Base-by-base conservation (phyloP, 2,888 invertebrate genomes). In the Syrista parreyssii region DNA sequence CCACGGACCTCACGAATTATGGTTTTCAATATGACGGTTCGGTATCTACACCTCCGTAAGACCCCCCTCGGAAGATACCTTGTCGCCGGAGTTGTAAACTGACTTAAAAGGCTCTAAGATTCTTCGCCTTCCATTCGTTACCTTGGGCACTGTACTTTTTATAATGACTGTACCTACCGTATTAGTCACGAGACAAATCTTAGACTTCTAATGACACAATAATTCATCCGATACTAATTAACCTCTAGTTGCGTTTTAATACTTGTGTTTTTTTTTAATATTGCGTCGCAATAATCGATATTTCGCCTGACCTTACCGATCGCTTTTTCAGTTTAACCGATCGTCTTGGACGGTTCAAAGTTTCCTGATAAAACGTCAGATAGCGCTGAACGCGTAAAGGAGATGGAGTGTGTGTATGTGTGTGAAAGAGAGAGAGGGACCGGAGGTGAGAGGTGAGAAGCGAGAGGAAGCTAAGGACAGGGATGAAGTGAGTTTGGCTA, bases 1-100 rank as follows among this genome's bases (percentile, higher is more conserved):
- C 55, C 55, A 55, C 33, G 75, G 75, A 75, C 75, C 36, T 76
- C 68, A 86, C 89, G 90, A 91, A 91, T 91, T 91, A 91, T 91
- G 89, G 89, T 90, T 89, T 88, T 89, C 90, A 90, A 91, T 89
- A 89, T 90, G 89, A 90, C 71, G 71, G 71, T 71, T 71, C 33
- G 12, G 71, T 71, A 71, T 71, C 71, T 71, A 33, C 71, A 31
- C 31, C 32, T 31, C 31, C 71, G 12, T 55, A 15, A 11, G 71
- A 71, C 77, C 36, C 68, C 81, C 77, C 79, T 79, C 80, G 78
- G 6, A 32, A 73, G 72, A 68, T 86, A 86, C 82, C 83, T 87
- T 85, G 85, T 86, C 86, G 82, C 80, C 80, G 79, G 80, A 79
- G 82, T 85, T 88, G 86, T 88, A 87, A 88, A 87, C 76, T 85